A percentile compares a stretch with the other conserved stretches of the same genome.
phyloP scores from a whole-genome alignment of 2,113 vertebrate species.

The Pycnonotus jocosus region DNA sequence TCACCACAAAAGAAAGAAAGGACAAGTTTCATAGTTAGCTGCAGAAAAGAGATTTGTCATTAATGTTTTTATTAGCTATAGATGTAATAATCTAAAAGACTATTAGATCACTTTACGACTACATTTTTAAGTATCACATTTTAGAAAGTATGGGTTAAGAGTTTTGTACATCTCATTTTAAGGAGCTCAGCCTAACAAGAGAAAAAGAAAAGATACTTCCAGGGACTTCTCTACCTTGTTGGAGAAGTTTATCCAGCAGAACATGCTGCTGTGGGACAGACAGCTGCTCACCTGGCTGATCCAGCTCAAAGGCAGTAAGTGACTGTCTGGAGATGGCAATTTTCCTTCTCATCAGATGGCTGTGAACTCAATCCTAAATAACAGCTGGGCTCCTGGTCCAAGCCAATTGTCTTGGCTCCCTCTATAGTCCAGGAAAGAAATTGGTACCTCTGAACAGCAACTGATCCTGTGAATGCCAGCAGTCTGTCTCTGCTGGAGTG shows the following conservation, averaged over 20 bases:
- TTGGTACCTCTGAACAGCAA: background rate
- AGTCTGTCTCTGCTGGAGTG: background rate
- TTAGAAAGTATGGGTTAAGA: background rate
- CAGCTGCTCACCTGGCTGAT: background rate
- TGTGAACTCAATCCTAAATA: background rate
- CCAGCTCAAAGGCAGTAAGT: background rate
- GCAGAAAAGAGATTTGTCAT: background rate
- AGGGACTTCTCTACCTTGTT: background rate
- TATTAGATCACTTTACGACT: background rate
- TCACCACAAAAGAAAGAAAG: background rate
- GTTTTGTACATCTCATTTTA: background rate
- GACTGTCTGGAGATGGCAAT: background rate
- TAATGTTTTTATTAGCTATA: background rate
- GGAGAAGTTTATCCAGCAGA: background rate
- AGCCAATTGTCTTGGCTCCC: background rate
- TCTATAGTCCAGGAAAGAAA: slow-evolving; percentile 1
- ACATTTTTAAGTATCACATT: background rate
- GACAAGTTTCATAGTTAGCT: background rate
- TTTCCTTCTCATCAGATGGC: background rate
- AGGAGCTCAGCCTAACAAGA: background rate
- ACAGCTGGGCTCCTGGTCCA: background rate
- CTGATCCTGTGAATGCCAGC: background rate
- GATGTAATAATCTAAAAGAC: background rate
- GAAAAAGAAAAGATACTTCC: background rate
- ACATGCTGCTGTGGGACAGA: background rate